phyloP scores from a whole-genome alignment of 2,113 vertebrate genomes.

The Muntiacus reevesi region DNA sequence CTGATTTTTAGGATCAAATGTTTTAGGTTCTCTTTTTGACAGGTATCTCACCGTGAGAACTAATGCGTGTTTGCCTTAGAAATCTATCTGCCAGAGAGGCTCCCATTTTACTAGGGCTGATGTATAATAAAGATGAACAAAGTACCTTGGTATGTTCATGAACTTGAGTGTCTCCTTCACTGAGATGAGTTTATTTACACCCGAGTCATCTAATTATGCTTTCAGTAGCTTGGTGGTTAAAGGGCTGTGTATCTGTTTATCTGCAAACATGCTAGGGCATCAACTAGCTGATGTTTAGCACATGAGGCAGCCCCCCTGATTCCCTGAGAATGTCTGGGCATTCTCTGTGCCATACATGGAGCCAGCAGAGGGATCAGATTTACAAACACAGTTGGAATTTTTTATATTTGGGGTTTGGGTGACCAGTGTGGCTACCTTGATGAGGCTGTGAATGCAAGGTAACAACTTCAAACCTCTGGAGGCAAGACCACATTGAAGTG shows the following conservation, averaged over 20 bases:
- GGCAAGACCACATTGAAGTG: background rate
- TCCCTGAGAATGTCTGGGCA: background rate
- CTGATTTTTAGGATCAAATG: background rate
- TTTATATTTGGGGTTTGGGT: background rate
- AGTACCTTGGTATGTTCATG: background rate
- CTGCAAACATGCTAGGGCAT: slow-evolving; percentile 42
- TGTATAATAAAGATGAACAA: background rate
- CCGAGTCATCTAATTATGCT: background rate
- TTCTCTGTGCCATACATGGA: background rate
- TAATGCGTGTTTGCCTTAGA: background rate
- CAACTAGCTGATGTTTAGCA: background rate
- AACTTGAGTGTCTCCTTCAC: background rate
- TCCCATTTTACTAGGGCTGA: background rate
- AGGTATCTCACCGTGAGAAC: background rate
- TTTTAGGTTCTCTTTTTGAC: background rate
- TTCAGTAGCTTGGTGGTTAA: slow-evolving; percentile 29
- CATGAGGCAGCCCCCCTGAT: background rate
- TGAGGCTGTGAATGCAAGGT: background rate
- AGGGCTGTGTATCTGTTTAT: background rate
- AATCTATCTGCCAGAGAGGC: background rate
- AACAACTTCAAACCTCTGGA: background rate
- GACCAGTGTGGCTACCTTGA: background rate
- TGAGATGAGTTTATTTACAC: background rate
- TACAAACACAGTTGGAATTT: background rate
- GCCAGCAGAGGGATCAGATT: background rate